phyloP scores from a whole-genome alignment of 2,797 vertebrate species.

The Melanotaenia nigrans region DNA sequence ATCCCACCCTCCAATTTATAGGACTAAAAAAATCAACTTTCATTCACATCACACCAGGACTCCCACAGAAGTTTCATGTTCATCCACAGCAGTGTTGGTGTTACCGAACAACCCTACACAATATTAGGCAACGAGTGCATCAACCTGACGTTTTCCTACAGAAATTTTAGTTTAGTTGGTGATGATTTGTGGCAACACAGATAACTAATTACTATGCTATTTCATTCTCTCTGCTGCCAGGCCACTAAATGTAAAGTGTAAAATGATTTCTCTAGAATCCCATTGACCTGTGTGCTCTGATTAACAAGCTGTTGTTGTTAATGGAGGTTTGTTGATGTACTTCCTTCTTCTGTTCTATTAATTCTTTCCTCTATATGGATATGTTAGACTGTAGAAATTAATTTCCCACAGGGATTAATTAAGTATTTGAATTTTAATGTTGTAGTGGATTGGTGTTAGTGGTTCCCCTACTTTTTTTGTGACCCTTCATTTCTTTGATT shows the following conservation, averaged over 20 bases:
- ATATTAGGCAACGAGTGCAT: neutral
- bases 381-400: neutral
- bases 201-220: neutral
- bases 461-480: fast-evolving
- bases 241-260: too few species aligned
- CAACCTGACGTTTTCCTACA: neutral
- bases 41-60: neutral
- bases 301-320: neutral
- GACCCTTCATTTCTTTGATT: neutral
- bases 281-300: neutral
- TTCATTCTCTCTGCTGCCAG: neutral
- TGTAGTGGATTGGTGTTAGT: neutral
- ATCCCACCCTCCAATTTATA: neutral
- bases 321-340: neutral
- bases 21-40: neutral
- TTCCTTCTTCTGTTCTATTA: neutral
- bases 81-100: neutral
- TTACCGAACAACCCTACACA: neutral
- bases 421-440: neutral
- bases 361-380: neutral
- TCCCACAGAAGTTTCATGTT: too few species aligned
- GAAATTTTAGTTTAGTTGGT: neutral
- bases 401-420: neutral
- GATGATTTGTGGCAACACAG: neutral
- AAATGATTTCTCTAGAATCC: neutral